Base-by-base conservation (phyloP, 2,888 invertebrate genomes). In the Agapostemon virescens region DNA sequence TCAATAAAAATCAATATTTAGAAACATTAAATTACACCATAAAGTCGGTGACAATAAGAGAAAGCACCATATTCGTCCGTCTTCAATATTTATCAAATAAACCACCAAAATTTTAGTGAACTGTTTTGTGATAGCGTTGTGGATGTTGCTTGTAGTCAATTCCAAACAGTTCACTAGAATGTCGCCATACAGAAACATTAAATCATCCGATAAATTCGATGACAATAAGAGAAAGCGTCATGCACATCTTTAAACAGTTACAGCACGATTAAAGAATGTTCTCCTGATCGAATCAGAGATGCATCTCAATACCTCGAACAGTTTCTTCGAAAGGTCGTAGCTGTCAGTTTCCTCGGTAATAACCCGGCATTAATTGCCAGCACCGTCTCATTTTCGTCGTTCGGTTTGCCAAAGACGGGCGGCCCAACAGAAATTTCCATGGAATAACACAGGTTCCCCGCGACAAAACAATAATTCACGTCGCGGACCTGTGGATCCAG, bases 401-500 rank as follows among this genome's bases (percentile, higher is more conserved):
- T 20, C 55, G 23, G 23, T 36, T n/a, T n/a, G 55, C 3, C 61
- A 33, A 33, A 61, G 17, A 15, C 36, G 52, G 17, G 33, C 0
- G 5, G 26, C 4, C 15, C 17, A 2, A 20, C 49, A 63, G 36
- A 26, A 70, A 63, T 70, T 61, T 33, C 17, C 42, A 17, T 23
- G 23, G 23, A 63, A 71, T 68, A 26, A 45, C 38, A 74, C 73
- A 80, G 73, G 74, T 73, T 49, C 69, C 38, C 55, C 45, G 68
- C 74, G 74, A 76, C 71, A 69, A 80, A 84, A 84, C 77, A 82
- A 84, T 77, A 82, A 84, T 63, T 69, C 69, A 42, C 64, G 70
- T 61, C 30, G 45, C 40, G 67, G 70, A n/a, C 58, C 63, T 64
- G 70, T 23, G 74, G 81, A 79, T 84, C 68, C 82, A 75, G 76